A percentile compares a stretch with the other conserved stretches of the same genome.
Evolutionary conservation across 1,140 invertebrate species (phyloP).

Genomic region (Sipha flava): DNA sequence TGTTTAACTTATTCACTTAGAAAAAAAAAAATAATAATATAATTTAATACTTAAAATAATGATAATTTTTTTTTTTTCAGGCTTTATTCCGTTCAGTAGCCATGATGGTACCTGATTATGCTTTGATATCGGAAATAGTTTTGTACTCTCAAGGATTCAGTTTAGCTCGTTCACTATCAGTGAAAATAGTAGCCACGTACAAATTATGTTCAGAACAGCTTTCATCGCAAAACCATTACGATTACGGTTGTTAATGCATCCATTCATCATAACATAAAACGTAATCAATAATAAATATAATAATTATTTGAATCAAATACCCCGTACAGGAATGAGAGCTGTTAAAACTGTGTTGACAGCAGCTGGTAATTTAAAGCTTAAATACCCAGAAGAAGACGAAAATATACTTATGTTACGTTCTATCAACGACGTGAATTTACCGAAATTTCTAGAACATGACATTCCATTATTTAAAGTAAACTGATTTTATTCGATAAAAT

Average conservation of each 20-base stretch:
- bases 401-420: slow-evolving; percentile 77
- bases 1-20: too few relatives aligned
- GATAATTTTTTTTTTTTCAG: slow-evolving; percentile 43
- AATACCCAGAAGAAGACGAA: slow-evolving; percentile 75
- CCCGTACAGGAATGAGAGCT: slow-evolving; percentile 61
- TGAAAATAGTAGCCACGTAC: slow-evolving; percentile 93
- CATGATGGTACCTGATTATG: slow-evolving; percentile 98
- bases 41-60: background rate
- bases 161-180: slow-evolving; percentile 73
- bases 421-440: slow-evolving; percentile 88
- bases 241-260: slow-evolving; percentile 61
- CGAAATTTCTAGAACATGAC: slow-evolving; percentile 83
- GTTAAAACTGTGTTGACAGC: slow-evolving; percentile 84
- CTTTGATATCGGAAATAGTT: slow-evolving; percentile 87
- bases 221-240: slow-evolving; percentile 91
- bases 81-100: slow-evolving; percentile 89
- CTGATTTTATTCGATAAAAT: background rate
- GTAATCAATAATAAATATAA: background rate
- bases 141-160: slow-evolving; percentile 88
- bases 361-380: slow-evolving; percentile 77
- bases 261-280: background rate
- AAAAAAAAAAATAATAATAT: background rate
- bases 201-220: slow-evolving; percentile 88
- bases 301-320: too few relatives aligned
- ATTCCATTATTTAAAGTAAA: slow-evolving; percentile 70